Evolutionary conservation across 2,797 vertebrate species (phyloP).

Genomic region (Tragopan temminckii): DNA sequence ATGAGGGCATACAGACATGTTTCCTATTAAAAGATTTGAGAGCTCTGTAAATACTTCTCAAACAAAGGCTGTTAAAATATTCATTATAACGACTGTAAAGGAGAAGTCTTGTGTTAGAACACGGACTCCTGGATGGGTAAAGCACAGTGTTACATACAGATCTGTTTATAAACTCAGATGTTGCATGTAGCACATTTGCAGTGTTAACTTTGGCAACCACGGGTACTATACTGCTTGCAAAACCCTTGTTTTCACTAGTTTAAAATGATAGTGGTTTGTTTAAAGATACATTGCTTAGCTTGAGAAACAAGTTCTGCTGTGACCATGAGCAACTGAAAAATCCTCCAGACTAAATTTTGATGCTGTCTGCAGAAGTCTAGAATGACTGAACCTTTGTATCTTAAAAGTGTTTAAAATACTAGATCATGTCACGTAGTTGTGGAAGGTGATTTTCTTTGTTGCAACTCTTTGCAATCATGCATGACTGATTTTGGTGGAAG

Average conservation of each 20-base stretch:
- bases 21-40: background rate
- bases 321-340: background rate
- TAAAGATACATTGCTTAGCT: constrained; percentile 1
- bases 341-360: background rate
- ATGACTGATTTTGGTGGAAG: constrained; percentile 54
- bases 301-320: background rate
- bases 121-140: background rate
- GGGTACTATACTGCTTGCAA: background rate
- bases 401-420: background rate
- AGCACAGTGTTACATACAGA: background rate
- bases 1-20: background rate
- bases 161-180: background rate
- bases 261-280: background rate
- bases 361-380: background rate
- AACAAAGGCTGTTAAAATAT: background rate
- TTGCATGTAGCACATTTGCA: background rate
- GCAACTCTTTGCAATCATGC: constrained; percentile 6
- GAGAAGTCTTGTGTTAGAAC: background rate
- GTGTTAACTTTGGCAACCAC: background rate
- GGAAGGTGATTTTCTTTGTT: background rate
- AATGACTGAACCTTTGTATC: background rate
- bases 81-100: background rate
- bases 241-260: background rate
- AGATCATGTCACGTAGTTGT: background rate
- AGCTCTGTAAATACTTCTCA: background rate